Evolutionary conservation across 2,113 vertebrate genomes (phyloP).

Genomic region (Gymnarchus niloticus): DNA sequence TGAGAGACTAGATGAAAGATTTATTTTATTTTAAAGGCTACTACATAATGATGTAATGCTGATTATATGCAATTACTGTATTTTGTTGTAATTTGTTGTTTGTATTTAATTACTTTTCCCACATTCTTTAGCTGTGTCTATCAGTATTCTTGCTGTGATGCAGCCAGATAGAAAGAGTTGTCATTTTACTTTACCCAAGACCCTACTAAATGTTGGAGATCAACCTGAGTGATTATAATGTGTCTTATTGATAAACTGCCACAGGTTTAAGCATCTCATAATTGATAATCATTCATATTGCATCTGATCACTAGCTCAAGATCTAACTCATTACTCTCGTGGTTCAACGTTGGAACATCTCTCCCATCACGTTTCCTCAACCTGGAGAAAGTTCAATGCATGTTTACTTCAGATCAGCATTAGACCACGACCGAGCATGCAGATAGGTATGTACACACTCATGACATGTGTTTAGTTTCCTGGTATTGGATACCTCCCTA

Average conservation of each 20-base stretch:
- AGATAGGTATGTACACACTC: neutral
- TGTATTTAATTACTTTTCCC: no score
- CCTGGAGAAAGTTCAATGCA: slow-evolving; percentile 14
- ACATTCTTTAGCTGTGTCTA: neutral
- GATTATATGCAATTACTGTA: no score
- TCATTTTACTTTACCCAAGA: slow-evolving; percentile 21
- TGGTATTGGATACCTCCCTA: no score
- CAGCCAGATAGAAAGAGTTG: neutral
- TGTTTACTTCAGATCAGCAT: neutral
- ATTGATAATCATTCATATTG: slow-evolving; percentile 29
- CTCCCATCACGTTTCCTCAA: slow-evolving; percentile 1
- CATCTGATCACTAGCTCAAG: slow-evolving; percentile 5
- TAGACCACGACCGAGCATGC: neutral
- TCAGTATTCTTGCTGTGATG: neutral
- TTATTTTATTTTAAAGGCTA: no score
- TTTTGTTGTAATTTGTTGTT: no score
- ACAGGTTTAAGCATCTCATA: slow-evolving; percentile 16
- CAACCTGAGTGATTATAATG: slow-evolving; percentile 22
- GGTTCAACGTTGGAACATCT: slow-evolving; percentile 10
- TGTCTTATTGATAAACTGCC: slow-evolving; percentile 26
- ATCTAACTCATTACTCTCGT: slow-evolving; percentile 25
- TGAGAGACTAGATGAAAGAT: no score
- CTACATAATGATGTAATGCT: no score
- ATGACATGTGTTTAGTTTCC: neutral
- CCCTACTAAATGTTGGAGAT: slow-evolving; percentile 13